phyloP scores from a whole-genome alignment of 2,888 invertebrate species.

The Tuberolachnus salignus region DNA sequence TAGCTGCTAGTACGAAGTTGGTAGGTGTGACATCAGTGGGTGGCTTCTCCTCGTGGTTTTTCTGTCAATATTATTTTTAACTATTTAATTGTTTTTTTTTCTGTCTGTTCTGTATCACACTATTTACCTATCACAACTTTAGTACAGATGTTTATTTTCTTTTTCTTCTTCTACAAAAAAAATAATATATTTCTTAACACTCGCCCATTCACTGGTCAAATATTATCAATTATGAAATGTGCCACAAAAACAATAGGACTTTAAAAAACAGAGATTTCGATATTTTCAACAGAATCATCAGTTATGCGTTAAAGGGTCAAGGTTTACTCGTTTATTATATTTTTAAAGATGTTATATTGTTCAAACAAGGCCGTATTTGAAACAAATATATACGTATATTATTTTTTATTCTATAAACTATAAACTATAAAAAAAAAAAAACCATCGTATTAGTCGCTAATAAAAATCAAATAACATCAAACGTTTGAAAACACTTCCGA shows the following conservation, averaged over 20 bases:
- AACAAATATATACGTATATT: not conserved
- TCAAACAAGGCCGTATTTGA: not conserved
- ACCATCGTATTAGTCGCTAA: not conserved
- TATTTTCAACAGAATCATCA: slow-evolving; percentile 9
- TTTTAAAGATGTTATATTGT: not conserved
- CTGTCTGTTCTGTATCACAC: too few relatives aligned
- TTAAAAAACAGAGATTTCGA: slow-evolving; percentile 1
- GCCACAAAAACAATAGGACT: not conserved
- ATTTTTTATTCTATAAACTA: not conserved
- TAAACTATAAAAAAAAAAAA: not conserved
- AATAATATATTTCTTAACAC: too few relatives aligned
- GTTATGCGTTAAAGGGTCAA: slow-evolving; percentile 33
- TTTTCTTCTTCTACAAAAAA: too few relatives aligned
- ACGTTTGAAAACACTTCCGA: not conserved
- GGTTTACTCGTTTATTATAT: slow-evolving; percentile 17
- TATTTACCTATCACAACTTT: too few relatives aligned
- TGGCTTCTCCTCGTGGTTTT: too few relatives aligned
- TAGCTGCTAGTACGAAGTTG: too few relatives aligned
- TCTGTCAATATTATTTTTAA: too few relatives aligned
- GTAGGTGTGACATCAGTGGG: too few relatives aligned
- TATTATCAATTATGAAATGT: too few relatives aligned
- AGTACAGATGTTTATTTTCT: too few relatives aligned
- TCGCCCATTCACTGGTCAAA: too few relatives aligned
- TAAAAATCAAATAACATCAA: slow-evolving; percentile 17
- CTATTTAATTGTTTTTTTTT: too few relatives aligned